Base-by-base conservation (phyloP, 2,797 vertebrate species). In the Triplophysa yarkandensis region DNA sequence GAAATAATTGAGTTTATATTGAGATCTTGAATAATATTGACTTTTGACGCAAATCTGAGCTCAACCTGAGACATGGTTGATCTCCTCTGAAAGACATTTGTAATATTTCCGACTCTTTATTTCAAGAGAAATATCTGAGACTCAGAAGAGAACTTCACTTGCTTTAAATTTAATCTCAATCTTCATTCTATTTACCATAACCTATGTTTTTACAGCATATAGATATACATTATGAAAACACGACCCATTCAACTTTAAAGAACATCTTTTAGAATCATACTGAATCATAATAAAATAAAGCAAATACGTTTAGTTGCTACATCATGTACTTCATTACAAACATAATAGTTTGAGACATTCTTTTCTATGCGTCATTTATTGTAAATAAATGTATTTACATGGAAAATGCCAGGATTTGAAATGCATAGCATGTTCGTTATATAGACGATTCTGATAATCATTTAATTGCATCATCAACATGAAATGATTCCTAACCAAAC, bases 401-500 rank as follows among this genome's bases (percentile, higher is more conserved):
- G 10, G 1, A 11, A 39, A 14, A 39, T 39, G 36, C 36, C 3
- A 36, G 9, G 19, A 66, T 66, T 55, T 23, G 55, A 36, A 43
- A 28, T 62, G 36, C 34, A 52, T 72, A 39, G 70, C 70, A 39
- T 72, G n/a, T 63, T 28, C 21, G 62, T n/a, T 52, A 23, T 23
- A 14, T 25, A 10, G 39, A 44, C 46, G 50, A 46, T 57, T 28
- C 36, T 63, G 30, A 30, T 62, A 62, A 62, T 61, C 21, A 21
- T 69, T 48, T 70, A 55, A 58, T 69, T 61, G 30, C 57, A 28
- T 75, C 54, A 64, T 60, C 60, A 71, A 66, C 58, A 48, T 44
- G 62, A 71, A 66, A 75, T 75, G 4, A 67, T 55, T 14, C 25
- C 41, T 55, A 67, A 60, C 57, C 43, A 55, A 62, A 79, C 58